These are phyloP conservation scores for Mesocricetus auratus DNA, from an alignment of 2,113 vertebrate genomes.

Conservation along the genomic window DNA sequence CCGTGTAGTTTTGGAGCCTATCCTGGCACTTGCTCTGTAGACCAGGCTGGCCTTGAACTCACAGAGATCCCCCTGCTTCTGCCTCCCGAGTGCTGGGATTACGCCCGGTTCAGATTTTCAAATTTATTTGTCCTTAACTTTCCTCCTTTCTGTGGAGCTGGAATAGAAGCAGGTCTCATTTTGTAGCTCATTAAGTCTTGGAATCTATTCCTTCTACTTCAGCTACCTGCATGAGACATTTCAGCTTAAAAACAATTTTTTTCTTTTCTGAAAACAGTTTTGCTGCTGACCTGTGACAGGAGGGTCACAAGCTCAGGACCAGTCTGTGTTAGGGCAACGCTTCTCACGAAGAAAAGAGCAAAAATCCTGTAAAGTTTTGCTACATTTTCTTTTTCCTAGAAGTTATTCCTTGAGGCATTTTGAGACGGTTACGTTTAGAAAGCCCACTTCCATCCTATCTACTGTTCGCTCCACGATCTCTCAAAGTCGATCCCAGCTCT, in stretches of 20 bases:
- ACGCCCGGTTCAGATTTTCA: constrained; percentile 13
- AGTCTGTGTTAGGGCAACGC: background rate
- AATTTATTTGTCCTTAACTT: background rate
- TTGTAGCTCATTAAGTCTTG: background rate
- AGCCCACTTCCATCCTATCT: constrained; percentile 2
- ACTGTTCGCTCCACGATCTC: background rate
- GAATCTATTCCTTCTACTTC: background rate
- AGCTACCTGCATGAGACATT: background rate
- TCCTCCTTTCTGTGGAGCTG: background rate
- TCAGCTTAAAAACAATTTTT: background rate
- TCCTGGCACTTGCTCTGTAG: no score
- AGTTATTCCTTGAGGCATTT: constrained; percentile 33
- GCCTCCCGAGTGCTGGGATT: no score
- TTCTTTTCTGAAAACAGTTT: background rate
- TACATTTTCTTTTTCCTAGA: background rate
- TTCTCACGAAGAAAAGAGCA: background rate
- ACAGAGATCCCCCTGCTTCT: no score
- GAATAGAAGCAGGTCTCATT: background rate
- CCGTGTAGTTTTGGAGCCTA: no score
- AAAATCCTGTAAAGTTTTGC: background rate
- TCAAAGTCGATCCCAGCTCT: background rate
- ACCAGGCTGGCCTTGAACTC: no score
- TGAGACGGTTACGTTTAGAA: constrained; percentile 12
- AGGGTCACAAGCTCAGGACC: background rate
- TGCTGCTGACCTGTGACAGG: background rate